Evolutionary conservation across 2,797 vertebrate species (phyloP), one percentile per base, ranked within the genome.

Genomic region (Sphaeramia orbicularis): DNA sequence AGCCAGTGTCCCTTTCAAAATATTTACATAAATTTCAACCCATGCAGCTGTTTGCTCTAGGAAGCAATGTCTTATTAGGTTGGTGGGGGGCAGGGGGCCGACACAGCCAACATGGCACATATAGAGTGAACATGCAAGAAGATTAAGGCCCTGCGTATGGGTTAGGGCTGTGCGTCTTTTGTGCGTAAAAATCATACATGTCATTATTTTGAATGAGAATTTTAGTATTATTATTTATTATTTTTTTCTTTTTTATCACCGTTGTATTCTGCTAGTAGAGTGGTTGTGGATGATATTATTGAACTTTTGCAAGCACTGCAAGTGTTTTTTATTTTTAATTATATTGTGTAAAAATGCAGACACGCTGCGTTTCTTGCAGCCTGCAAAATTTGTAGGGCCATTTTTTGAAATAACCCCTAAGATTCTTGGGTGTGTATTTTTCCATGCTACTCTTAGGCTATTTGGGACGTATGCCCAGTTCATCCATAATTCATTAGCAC

Each of bases 401-500:
- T 92, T 27, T n/a, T 94, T 91, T 93, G 92, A 93, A 94, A 84
- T 81, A 94, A 87, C 80, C 95, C 92, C 89, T 91, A 93, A 95
- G 93, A 91, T 94, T 94, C 94, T 93, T 95, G 93, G 92, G 92
- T 95, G 94, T 96, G 94, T 95, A 75, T 95, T 87, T 86, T 74
- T 91, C 92, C 91, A 89, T 93, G 94, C 94, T 88, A 94, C 90
- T 90, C 88, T 74, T 32, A 76, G 80, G 87, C 96, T 91, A 94
- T 92, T 86, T 90, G 85, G 89, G 90, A 89, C 83, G 93, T 94
- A 82, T 95, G 93, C 88, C 88, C 93, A 94, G 90, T 93, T 97
- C 97, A 99, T 99, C 96, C 97, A 97, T 99, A 97, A 99, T 99
- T 96, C 96, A 99, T 99, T 94, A 96, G 95, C 94, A 91, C 95